Conservation (phyloP, 2,888 invertebrate species). For the Xylocampa areola region DNA sequence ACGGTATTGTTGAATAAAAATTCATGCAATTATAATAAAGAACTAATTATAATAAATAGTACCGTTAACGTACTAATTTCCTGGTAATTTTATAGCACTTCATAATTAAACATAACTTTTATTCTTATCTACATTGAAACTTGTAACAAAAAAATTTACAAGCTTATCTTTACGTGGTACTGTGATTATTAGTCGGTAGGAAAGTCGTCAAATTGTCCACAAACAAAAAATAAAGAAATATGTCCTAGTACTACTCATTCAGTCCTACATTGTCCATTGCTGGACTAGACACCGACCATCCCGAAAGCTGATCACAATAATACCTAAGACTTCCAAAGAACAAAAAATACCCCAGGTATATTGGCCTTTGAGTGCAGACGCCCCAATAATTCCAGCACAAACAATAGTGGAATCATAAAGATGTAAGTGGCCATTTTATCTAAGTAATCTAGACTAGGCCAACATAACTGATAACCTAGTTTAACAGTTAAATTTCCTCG, state of each 20-base stretch:
- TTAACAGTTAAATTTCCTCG: constrained; percentile 35
- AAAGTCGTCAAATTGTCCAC: too few species aligned
- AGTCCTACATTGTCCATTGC: too few species aligned
- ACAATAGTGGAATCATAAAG: background rate
- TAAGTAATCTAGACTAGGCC: constrained; percentile 25
- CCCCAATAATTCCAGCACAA: too few species aligned
- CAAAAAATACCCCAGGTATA: too few species aligned
- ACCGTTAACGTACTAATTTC: constrained; percentile 9
- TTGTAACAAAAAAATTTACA: too few species aligned
- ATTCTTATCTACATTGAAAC: background rate
- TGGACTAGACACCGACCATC: too few species aligned
- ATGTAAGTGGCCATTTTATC: constrained; percentile 12
- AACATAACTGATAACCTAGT: constrained; percentile 49
- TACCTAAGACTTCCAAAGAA: too few species aligned
- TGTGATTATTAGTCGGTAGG: too few species aligned
- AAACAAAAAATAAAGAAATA: too few species aligned
- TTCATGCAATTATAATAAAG: constrained; percentile 11
- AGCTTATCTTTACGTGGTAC: too few species aligned
- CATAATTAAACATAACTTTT: background rate
- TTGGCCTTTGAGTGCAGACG: background rate
- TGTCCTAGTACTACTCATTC: too few species aligned
- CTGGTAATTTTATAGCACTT: background rate
- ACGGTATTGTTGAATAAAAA: constrained; percentile 3
- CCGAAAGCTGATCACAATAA: too few species aligned
- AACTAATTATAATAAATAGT: constrained; percentile 20